phyloP scores from a whole-genome alignment of 2,888 invertebrate genomes.

The Eupithecia subfuscata region DNA sequence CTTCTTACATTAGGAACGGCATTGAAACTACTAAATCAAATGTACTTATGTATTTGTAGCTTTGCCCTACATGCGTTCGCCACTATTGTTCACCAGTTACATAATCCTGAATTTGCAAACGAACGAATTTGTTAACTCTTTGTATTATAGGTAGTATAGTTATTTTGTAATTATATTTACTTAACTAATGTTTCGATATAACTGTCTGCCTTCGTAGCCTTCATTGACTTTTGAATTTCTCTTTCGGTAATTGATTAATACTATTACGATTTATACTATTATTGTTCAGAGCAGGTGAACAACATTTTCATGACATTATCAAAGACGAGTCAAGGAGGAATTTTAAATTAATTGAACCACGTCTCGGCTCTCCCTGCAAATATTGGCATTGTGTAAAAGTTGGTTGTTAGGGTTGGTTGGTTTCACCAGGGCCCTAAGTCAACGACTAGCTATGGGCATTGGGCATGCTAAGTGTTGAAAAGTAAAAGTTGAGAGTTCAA shows the following conservation, averaged over 20 bases:
- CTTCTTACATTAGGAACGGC: constrained; percentile 71
- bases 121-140: background rate
- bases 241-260: background rate
- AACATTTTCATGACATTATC: constrained; percentile 22
- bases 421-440: constrained; percentile 58
- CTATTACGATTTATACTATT: background rate
- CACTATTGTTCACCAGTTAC: constrained; percentile 36
- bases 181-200: background rate
- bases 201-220: background rate
- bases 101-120: background rate
- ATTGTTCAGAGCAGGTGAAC: constrained; percentile 7
- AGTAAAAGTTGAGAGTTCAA: too few relatives aligned
- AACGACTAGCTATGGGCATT: constrained; percentile 48
- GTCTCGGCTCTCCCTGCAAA: constrained; percentile 14
- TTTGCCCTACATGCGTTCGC: constrained; percentile 57
- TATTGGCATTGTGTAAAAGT: constrained; percentile 34
- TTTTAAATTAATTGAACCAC: constrained; percentile 34
- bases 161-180: background rate
- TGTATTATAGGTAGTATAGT: too few relatives aligned
- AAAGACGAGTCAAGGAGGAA: constrained; percentile 12
- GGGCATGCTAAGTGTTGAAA: too few relatives aligned
- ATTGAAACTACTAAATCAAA: constrained; percentile 67
- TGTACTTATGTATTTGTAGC: constrained; percentile 31
- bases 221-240: background rate
- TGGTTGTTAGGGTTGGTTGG: constrained; percentile 20